These are phyloP conservation scores for Thera britannica DNA, from an alignment of 2,888 invertebrate species.

Conservation along the genomic window DNA sequence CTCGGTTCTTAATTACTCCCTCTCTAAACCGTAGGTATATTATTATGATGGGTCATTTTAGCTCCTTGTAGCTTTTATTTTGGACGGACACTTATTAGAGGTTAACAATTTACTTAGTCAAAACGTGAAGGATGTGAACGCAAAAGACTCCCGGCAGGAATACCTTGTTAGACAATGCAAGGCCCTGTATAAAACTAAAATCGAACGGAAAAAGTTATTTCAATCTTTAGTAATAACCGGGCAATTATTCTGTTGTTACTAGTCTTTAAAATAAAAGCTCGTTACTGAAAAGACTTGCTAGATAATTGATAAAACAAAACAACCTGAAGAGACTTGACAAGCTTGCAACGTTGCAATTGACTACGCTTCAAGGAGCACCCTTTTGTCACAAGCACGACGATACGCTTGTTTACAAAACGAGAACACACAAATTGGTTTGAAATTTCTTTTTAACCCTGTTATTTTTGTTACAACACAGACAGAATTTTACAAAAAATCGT, in stretches of 20 bases:
- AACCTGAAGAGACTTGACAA: neutral
- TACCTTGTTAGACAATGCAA: too few species aligned
- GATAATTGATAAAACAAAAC: conserved; percentile 7
- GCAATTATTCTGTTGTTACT: neutral
- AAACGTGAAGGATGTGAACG: too few species aligned
- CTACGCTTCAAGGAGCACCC: neutral
- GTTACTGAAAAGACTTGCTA: neutral
- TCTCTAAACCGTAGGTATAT: too few species aligned
- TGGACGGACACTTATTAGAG: too few species aligned
- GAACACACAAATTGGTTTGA: conserved; percentile 16
- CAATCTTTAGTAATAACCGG: too few species aligned
- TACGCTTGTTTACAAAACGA: conserved; percentile 8
- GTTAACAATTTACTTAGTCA: too few species aligned
- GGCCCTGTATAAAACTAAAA: too few species aligned
- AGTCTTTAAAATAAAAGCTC: neutral
- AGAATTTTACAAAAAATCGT: neutral
- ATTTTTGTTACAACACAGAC: neutral
- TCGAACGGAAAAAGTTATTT: too few species aligned
- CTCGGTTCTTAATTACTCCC: too few species aligned
- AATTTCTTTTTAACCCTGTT: conserved; percentile 13
- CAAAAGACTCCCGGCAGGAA: too few species aligned
- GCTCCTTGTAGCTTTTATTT: too few species aligned
- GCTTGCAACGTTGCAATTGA: conserved; percentile 5
- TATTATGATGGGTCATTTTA: too few species aligned
- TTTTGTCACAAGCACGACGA: neutral